Evolutionary conservation across 2,113 vertebrate genomes (phyloP).

Genomic region (Rhabdornis inornatus): DNA sequence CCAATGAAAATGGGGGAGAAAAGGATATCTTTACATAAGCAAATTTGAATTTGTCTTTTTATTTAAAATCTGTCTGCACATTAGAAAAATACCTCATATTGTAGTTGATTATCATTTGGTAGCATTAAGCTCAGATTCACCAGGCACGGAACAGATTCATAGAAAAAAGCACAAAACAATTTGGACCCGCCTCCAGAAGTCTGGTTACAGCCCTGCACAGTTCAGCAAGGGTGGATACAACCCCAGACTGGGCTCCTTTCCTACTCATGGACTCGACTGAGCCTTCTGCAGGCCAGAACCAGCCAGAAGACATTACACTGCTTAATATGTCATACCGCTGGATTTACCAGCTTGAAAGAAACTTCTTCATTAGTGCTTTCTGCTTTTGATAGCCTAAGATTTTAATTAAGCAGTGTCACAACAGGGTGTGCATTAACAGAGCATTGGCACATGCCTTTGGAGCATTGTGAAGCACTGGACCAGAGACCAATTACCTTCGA

Average conservation of each 20-base stretch:
- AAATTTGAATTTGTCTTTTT: not conserved
- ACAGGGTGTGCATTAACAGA: constrained; percentile 46
- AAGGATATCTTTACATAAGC: not conserved
- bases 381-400: constrained; percentile 36
- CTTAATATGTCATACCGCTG: not conserved
- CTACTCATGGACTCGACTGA: not conserved
- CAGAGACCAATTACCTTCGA: constrained; percentile 61
- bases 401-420: constrained; percentile 62
- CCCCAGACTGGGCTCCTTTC: not conserved
- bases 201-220: not conserved
- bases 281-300: not conserved
- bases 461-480: constrained; percentile 54
- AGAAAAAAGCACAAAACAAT: not conserved
- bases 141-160: not conserved
- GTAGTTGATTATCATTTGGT: not conserved
- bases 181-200: not conserved
- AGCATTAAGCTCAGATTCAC: not conserved
- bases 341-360: constrained; percentile 10
- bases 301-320: not conserved
- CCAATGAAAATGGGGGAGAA: not conserved
- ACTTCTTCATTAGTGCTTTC: constrained; percentile 25
- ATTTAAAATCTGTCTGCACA: not conserved
- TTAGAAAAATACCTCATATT: not conserved
- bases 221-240: not conserved
- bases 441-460: constrained; percentile 22